Evolutionary conservation across 64 coral and sea anemone genomes (phyloP).

Genomic region (Actinia tenebrosa): DNA sequence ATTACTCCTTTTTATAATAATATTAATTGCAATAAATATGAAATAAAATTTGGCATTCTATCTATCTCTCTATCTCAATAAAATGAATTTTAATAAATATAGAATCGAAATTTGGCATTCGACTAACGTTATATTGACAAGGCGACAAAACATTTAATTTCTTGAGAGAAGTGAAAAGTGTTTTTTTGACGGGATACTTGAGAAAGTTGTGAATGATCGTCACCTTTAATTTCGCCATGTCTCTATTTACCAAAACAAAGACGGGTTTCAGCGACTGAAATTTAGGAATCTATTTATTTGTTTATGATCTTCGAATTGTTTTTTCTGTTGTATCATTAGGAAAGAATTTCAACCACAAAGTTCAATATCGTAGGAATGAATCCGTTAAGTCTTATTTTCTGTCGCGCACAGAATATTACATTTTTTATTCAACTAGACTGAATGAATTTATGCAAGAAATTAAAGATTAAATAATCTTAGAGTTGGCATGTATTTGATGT

Average conservation of each 20-base stretch:
- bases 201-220: not conserved
- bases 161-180: not conserved
- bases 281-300: not conserved
- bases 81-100: not conserved
- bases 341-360: not conserved
- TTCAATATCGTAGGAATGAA: not conserved
- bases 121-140: not conserved
- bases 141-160: not conserved
- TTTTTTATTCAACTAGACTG: no score
- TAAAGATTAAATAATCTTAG: no score
- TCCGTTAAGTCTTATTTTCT: not conserved
- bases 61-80: not conserved
- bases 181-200: not conserved
- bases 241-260: not conserved
- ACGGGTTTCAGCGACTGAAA: not conserved
- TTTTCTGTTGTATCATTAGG: not conserved
- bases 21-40: no score
- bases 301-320: not conserved
- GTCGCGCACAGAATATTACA: not conserved
- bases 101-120: not conserved
- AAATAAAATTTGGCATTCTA: no score
- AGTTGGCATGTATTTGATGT: no score
- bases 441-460: no score
- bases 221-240: not conserved
- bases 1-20: no score